Evolutionary conservation across 1,140 invertebrate species (phyloP), one percentile per base, ranked within the genome.

Genomic region (Drosophila pachea): DNA sequence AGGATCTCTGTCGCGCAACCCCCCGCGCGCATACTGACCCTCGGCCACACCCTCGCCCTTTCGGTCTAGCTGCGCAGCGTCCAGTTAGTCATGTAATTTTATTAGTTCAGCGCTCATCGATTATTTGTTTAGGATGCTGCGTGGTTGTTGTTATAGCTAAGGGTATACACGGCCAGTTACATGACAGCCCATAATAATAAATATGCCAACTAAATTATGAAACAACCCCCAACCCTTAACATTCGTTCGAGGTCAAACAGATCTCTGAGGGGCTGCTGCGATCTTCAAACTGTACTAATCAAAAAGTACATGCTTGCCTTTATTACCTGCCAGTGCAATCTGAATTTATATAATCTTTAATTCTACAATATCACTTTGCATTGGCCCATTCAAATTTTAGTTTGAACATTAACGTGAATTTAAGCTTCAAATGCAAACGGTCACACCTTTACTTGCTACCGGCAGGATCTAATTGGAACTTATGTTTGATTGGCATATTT

Each of bases 191-290:
- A 76, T 78, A 79, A 73, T 83, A 71, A 83, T 83, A 83, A 83
- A 83, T 70, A 84, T 84, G 76, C 65, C 73, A 83, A 83, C 78
- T 84, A 84, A 84, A 83, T 84, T 84, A 83, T 84, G 68, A 70
- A 84, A 63, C 60, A 47, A 71, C 50, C 50, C 61, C 33, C 55
- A 43, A 47, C 48, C n/a, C 14, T 16, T 49, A 31, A 9, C 22
- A 22, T 2, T 12, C n/a, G 2, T 12, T 2, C 8, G 16, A 29
- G 14, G 7, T 12, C 7, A 43, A 2, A 36, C 31, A 12, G 14
- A 22, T 22, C 22, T 3, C 22, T 22, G 22, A 22, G 22, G 22
- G 3, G 22, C 22, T 22, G 22, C 22, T 22, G 22, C 22, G 22
- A 22, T 22, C 22, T 22, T 22, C 22, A 22, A 22, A 22, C 22